Evolutionary conservation across 2,797 vertebrate genomes (phyloP).

Genomic region (Protosalanx chinensis): DNA sequence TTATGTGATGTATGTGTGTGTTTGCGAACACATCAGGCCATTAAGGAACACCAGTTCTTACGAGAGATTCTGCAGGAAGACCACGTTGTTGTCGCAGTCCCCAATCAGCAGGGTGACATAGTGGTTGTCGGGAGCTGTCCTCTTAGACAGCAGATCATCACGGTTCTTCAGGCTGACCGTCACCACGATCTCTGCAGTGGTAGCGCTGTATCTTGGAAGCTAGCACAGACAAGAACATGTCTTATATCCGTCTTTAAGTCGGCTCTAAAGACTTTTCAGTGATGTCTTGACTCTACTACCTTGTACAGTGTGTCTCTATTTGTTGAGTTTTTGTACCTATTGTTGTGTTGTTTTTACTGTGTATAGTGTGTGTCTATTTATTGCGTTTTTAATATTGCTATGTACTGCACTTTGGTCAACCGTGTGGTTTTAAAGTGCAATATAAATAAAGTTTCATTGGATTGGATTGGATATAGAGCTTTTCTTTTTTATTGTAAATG

Average conservation of each 20-base stretch:
- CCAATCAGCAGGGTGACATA: conserved; percentile 84
- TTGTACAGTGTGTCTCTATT: too few relatives aligned
- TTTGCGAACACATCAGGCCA: not conserved
- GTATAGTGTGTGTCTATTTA: too few relatives aligned
- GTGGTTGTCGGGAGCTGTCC: conserved; percentile 85
- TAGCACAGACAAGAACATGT: conserved; percentile 53
- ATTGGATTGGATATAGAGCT: not conserved
- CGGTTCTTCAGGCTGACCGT: conserved; percentile 86
- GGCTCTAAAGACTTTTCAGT: not conserved
- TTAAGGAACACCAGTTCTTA: conserved; percentile 58
- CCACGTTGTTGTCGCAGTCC: conserved; percentile 85
- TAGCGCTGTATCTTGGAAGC: conserved; percentile 81
- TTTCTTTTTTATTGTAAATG: not conserved
- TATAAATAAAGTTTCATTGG: too few relatives aligned
- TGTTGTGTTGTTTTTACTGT: too few relatives aligned
- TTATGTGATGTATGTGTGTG: not conserved
- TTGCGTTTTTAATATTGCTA: too few relatives aligned
- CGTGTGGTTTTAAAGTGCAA: too few relatives aligned
- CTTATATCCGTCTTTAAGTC: too few relatives aligned
- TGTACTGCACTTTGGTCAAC: too few relatives aligned
- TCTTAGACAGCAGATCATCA: conserved; percentile 79
- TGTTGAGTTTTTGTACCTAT: too few relatives aligned
- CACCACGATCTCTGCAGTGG: conserved; percentile 82
- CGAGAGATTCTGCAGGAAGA: conserved; percentile 90
- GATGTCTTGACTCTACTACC: too few relatives aligned